Conservation (phyloP, 2,797 vertebrate species). For the Sebastes itinus region DNA sequence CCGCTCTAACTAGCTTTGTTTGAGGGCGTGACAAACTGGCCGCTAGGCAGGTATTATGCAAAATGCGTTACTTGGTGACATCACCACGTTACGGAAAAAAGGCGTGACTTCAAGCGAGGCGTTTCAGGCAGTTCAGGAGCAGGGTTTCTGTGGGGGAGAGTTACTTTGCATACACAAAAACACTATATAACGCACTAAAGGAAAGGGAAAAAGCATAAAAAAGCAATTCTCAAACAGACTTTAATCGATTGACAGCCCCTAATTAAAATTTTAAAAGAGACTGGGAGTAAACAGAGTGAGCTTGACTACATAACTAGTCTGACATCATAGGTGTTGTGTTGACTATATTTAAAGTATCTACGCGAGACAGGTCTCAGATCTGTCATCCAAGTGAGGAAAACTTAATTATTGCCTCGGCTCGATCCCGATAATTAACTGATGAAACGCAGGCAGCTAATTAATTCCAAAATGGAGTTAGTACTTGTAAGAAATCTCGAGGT, state of each 20-base stretch:
- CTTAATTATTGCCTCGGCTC: constrained; percentile 56
- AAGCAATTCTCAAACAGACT: neutral
- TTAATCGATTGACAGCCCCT: no score
- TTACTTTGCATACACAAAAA: no score
- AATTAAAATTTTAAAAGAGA: neutral
- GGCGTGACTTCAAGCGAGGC: no score
- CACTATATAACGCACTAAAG: no score
- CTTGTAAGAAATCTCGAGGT: constrained; percentile 41
- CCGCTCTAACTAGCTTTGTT: no score
- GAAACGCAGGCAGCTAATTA: constrained; percentile 62
- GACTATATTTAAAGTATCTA: neutral
- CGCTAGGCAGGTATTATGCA: no score
- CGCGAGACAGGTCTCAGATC: constrained; percentile 2
- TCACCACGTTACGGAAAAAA: no score
- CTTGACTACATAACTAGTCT: neutral
- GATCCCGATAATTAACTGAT: constrained; percentile 63
- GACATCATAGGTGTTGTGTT: neutral
- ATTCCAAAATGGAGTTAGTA: constrained; percentile 42
- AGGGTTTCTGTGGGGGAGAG: no score
- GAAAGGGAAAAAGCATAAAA: no score
- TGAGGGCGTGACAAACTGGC: no score
- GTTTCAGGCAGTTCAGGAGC: no score
- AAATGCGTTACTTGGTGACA: no score
- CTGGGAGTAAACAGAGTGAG: neutral
- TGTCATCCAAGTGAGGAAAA: constrained; percentile 37